phyloP scores from a whole-genome alignment of 2,888 invertebrate genomes.

The Cheilosia vulpina region DNA sequence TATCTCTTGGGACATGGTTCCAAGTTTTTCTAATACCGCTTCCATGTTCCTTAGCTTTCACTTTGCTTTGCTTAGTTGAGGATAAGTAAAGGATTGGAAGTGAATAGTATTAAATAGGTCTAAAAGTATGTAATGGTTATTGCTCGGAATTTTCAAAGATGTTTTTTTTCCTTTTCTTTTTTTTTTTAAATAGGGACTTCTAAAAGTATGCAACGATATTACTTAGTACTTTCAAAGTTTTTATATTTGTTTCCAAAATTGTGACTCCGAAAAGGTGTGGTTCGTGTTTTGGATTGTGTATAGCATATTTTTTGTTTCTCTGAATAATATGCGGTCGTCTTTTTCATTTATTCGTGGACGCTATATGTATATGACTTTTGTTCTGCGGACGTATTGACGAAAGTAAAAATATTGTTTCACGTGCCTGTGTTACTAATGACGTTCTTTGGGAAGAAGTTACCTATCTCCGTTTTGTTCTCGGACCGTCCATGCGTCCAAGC shows the following conservation, averaged over 20 bases:
- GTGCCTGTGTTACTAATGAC: too few species aligned
- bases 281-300: not conserved
- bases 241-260: not conserved
- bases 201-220: not conserved
- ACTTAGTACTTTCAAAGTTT: not conserved
- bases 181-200: not conserved
- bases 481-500: too few species aligned
- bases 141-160: slow-evolving; percentile 1
- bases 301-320: not conserved
- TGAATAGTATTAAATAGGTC: not conserved
- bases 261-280: not conserved
- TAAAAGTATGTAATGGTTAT: slow-evolving; percentile 2
- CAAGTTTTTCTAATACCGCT: slow-evolving; percentile 8
- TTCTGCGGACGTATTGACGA: too few species aligned
- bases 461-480: too few species aligned
- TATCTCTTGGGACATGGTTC: not conserved
- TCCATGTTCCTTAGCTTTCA: slow-evolving; percentile 3
- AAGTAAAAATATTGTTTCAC: too few species aligned
- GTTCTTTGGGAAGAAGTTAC: too few species aligned
- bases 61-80: not conserved
- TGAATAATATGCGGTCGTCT: not conserved
- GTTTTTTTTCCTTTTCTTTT: not conserved
- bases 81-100: not conserved
- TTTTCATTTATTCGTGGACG: not conserved
- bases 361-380: too few species aligned